Conservation (phyloP, 2,888 invertebrate species). For the Fragum fragum region DNA sequence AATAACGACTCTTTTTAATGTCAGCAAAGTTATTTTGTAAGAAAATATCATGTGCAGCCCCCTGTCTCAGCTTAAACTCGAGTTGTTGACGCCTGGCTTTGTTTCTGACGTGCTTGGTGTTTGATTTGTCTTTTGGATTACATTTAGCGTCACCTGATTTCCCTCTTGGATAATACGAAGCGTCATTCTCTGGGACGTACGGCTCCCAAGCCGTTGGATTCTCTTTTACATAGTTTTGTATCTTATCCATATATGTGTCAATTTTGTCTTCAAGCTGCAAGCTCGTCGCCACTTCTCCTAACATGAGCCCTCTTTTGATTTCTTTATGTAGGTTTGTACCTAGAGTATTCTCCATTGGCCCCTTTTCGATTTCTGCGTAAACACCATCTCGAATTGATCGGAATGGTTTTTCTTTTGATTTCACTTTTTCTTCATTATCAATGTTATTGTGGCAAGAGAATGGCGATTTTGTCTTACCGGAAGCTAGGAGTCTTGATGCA, state of each 20-base stretch:
- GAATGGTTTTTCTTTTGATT: constrained; percentile 50
- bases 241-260: constrained; percentile 70
- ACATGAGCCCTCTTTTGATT: constrained; percentile 76
- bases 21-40: constrained; percentile 50
- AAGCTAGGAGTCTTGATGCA: constrained; percentile 41
- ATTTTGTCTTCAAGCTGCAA: constrained; percentile 73
- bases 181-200: neutral
- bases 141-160: neutral
- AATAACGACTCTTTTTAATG: constrained; percentile 81
- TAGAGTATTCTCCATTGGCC: constrained; percentile 70
- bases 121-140: constrained; percentile 38
- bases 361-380: constrained; percentile 59
- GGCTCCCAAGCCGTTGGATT: constrained; percentile 49
- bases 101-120: constrained; percentile 50
- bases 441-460: constrained; percentile 75
- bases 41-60: constrained; percentile 31
- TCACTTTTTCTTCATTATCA: constrained; percentile 60
- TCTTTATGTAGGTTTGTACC: constrained; percentile 78
- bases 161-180: neutral
- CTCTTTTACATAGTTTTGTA: constrained; percentile 71
- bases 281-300: constrained; percentile 73
- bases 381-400: constrained; percentile 54
- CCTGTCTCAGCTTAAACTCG: constrained; percentile 36
- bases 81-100: constrained; percentile 38
- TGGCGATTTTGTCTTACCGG: constrained; percentile 63